Percentiles rank a stretch among this genome's conserved stretches.
Evolutionary conservation across 2,888 invertebrate genomes (phyloP).

Genomic region (Criorhina ranunculi): DNA sequence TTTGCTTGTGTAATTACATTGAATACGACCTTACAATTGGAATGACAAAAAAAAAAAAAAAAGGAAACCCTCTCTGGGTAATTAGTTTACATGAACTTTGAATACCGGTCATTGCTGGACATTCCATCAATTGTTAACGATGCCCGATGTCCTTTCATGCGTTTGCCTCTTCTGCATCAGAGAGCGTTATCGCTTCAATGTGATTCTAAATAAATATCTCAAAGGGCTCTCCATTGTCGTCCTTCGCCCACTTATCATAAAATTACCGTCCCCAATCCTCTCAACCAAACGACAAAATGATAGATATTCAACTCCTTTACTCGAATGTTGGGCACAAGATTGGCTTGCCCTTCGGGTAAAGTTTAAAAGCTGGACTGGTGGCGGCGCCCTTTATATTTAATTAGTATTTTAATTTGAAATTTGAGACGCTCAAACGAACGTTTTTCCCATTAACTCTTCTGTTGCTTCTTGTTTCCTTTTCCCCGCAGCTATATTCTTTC

Average conservation of each 20-base stretch:
- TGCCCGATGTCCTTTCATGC: background rate
- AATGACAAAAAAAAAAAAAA: slow-evolving; percentile 1
- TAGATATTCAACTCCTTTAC: background rate
- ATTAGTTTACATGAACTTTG: slow-evolving; percentile 34
- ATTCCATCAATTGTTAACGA: background rate
- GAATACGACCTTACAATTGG: slow-evolving; percentile 27
- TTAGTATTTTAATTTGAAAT: slow-evolving; percentile 25
- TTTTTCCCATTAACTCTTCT: background rate
- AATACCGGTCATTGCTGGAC: background rate
- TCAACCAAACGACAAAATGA: slow-evolving; percentile 13
- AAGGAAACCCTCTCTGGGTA: slow-evolving; percentile 24
- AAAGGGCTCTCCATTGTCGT: slow-evolving; percentile 9
- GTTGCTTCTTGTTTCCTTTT: slow-evolving; percentile 14
- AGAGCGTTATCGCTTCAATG: slow-evolving; percentile 14
- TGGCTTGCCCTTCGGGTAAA: background rate
- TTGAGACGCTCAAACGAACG: background rate
- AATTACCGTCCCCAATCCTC: background rate
- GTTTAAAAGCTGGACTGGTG: no score
- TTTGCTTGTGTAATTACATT: slow-evolving; percentile 22
- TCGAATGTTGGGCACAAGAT: background rate
- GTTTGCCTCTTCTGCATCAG: slow-evolving; percentile 8
- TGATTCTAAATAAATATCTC: background rate
- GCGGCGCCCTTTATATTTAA: slow-evolving; percentile 22
- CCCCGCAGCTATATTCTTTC: slow-evolving; percentile 90
- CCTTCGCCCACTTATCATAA: background rate